Conservation (phyloP, 2,888 invertebrate genomes). For the Acheta domesticus region DNA sequence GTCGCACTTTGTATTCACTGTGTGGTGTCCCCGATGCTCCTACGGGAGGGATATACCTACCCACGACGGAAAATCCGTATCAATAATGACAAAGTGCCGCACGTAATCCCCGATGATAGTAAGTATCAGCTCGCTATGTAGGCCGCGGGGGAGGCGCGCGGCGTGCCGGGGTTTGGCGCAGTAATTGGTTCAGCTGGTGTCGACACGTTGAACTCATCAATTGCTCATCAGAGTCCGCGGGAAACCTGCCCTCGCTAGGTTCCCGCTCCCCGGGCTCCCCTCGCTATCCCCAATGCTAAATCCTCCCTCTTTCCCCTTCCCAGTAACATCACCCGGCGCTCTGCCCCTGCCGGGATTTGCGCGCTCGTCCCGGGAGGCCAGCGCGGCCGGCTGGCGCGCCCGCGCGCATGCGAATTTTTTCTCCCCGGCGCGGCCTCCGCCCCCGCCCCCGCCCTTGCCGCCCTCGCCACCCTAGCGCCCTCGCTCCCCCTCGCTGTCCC, state of each 20-base stretch:
- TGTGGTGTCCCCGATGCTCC: slow-evolving; percentile 19
- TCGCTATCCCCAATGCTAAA: slow-evolving; percentile 1
- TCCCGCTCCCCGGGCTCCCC: slow-evolving; percentile 20
- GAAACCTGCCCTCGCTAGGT: slow-evolving; percentile 43
- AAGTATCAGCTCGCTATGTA: slow-evolving; percentile 29
- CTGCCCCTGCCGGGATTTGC: slow-evolving; percentile 18
- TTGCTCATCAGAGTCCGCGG: slow-evolving; percentile 54
- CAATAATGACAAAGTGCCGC: slow-evolving; percentile 49
- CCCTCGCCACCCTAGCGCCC: too few relatives aligned
- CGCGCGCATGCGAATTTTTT: slow-evolving; percentile 21
- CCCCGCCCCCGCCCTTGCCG: too few relatives aligned
- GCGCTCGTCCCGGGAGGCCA: neutral
- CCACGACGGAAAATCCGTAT: slow-evolving; percentile 41
- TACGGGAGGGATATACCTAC: slow-evolving; percentile 31
- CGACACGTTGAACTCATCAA: slow-evolving; percentile 61
- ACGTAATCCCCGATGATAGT: slow-evolving; percentile 38
- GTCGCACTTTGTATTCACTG: slow-evolving; percentile 33
- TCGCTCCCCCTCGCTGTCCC: too few relatives aligned
- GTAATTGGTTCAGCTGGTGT: slow-evolving; percentile 64
- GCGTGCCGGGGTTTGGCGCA: slow-evolving; percentile 45
- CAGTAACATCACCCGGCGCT: slow-evolving; percentile 21
- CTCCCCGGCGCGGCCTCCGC: neutral
- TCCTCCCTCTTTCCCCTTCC: slow-evolving; percentile 24
- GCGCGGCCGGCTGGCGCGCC: neutral
- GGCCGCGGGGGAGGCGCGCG: slow-evolving; percentile 40